Evolutionary conservation across 1,140 invertebrate species (phyloP).

Genomic region (Adoxophyes honmai): DNA sequence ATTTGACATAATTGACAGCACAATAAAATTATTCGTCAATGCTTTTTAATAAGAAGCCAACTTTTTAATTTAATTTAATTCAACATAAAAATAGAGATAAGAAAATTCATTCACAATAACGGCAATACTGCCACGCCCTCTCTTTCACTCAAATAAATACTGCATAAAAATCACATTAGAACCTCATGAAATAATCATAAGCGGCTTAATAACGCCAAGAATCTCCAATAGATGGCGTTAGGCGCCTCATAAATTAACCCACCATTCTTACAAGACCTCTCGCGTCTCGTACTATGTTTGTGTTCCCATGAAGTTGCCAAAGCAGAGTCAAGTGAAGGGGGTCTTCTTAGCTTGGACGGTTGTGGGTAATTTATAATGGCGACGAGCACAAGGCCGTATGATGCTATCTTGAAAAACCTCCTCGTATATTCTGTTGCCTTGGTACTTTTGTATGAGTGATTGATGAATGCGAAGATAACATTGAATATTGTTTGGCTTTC

Average conservation of each 20-base stretch:
- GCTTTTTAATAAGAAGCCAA: too few relatives aligned
- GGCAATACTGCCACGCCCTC: too few relatives aligned
- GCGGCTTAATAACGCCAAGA: background rate
- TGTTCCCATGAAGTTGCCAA: background rate
- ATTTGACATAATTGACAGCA: too few relatives aligned
- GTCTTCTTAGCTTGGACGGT: conserved; percentile 1
- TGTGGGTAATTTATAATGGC: conserved; percentile 14
- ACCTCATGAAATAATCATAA: background rate
- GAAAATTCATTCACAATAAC: too few relatives aligned
- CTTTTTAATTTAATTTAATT: too few relatives aligned
- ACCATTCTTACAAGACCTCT: conserved; percentile 13
- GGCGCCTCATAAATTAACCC: background rate
- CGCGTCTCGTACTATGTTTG: background rate
- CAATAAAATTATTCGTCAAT: too few relatives aligned
- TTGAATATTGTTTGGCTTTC: conserved; percentile 2
- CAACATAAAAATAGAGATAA: too few relatives aligned
- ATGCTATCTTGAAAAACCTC: conserved; percentile 15
- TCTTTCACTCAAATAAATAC: background rate
- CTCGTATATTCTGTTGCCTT: conserved; percentile 18
- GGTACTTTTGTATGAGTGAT: conserved; percentile 9
- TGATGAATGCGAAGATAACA: background rate
- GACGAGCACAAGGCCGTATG: conserved; percentile 2
- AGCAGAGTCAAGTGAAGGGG: background rate
- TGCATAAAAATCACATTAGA: too few relatives aligned
- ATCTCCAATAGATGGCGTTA: conserved; percentile 8